phyloP scores from a whole-genome alignment of 2,113 vertebrate genomes.

The Nibea albiflora region DNA sequence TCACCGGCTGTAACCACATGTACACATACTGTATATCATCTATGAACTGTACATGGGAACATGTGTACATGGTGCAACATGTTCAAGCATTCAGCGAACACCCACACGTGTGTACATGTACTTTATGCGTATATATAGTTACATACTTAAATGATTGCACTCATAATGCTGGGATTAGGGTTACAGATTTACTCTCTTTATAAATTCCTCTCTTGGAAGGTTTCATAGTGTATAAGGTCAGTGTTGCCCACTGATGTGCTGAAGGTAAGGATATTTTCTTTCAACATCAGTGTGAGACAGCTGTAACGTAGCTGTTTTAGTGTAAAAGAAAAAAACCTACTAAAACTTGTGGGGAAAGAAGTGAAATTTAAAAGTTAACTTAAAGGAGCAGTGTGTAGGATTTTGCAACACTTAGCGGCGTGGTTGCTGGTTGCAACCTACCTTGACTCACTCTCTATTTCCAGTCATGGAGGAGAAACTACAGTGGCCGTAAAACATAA shows the following conservation, averaged over 20 bases:
- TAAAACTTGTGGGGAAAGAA: no score
- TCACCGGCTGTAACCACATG: slow-evolving; percentile 21
- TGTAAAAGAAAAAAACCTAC: no score
- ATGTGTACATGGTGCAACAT: slow-evolving; percentile 12
- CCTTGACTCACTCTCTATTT: no score
- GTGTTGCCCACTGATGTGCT: not conserved
- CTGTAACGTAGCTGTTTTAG: not conserved
- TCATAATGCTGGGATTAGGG: not conserved
- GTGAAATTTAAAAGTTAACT: no score
- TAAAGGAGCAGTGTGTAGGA: no score
- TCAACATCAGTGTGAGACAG: not conserved
- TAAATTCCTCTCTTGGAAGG: not conserved
- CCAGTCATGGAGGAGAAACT: no score
- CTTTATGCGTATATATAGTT: not conserved
- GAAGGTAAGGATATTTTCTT: not conserved
- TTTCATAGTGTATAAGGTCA: not conserved
- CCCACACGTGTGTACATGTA: not conserved
- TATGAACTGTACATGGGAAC: slow-evolving; percentile 9
- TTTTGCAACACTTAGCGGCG: no score
- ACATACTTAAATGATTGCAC: not conserved
- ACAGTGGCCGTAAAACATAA: no score
- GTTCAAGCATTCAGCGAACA: slow-evolving; percentile 24
- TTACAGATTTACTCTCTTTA: not conserved
- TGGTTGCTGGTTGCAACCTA: no score
- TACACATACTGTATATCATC: slow-evolving; percentile 25